These are phyloP conservation scores for Oreohelix idahoensis DNA, from an alignment of 1,140 invertebrate genomes.

Conservation along the genomic window DNA sequence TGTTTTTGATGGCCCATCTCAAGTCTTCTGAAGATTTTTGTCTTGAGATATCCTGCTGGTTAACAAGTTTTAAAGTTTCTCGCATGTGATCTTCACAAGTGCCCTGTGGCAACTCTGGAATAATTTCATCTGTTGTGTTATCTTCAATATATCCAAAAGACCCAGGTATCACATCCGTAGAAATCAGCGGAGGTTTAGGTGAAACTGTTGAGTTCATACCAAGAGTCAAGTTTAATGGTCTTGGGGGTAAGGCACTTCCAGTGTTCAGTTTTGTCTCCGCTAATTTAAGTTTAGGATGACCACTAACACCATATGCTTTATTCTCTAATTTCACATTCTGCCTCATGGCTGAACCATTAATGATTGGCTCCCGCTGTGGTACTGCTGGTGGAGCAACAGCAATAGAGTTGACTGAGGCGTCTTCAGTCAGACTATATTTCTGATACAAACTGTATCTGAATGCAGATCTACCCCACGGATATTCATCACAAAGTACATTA, in stretches of 20 bases:
- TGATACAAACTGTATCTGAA: background rate
- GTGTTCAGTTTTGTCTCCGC: background rate
- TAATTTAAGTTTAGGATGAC: background rate
- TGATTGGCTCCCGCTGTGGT: background rate
- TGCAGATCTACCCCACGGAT: background rate
- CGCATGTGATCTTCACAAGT: slow-evolving; percentile 41
- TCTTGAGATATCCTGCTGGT: background rate
- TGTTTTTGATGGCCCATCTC: background rate
- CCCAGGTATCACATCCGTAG: background rate
- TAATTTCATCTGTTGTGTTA: background rate
- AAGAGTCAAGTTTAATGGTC: background rate
- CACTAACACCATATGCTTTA: background rate
- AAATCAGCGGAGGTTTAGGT: background rate
- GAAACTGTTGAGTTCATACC: background rate
- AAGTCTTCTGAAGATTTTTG: background rate
- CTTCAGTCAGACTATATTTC: background rate
- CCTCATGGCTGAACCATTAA: background rate
- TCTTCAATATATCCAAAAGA: background rate
- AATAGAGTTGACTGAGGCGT: background rate
- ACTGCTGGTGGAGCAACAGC: background rate
- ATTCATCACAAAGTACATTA: background rate
- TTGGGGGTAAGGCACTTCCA: background rate
- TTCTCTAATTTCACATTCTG: background rate
- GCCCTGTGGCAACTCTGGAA: slow-evolving; percentile 16
- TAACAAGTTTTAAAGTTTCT: slow-evolving; percentile 29